These are phyloP conservation scores for Sphenodon punctatus DNA, from an alignment of 2,797 vertebrate genomes.

Conservation along the genomic window DNA sequence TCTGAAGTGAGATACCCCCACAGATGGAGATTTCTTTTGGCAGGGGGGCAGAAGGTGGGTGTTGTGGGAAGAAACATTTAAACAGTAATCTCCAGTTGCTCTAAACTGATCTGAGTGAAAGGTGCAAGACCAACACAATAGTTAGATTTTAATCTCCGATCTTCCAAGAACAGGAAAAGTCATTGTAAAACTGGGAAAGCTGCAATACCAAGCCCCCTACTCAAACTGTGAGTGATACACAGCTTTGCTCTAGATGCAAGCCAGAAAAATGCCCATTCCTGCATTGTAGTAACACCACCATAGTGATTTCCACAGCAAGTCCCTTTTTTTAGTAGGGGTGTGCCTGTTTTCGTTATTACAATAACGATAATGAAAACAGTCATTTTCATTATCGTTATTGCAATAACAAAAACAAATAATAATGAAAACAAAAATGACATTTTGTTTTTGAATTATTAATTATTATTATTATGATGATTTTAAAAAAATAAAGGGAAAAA, in stretches of 20 bases:
- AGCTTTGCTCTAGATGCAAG: background rate
- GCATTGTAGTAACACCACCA: background rate
- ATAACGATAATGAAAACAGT: too few species aligned
- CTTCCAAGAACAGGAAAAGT: background rate
- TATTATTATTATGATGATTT: too few species aligned
- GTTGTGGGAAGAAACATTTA: slow-evolving; percentile 11
- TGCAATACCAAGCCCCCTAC: background rate
- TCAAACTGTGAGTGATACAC: background rate
- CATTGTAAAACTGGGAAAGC: background rate
- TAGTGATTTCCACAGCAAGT: background rate
- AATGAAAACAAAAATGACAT: too few species aligned
- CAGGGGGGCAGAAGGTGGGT: too few species aligned
- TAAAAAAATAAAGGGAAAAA: too few species aligned
- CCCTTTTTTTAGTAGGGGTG: background rate
- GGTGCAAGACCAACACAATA: background rate
- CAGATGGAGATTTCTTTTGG: slow-evolving; percentile 29
- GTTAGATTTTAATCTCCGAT: background rate
- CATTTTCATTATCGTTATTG: too few species aligned
- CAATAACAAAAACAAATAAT: too few species aligned
- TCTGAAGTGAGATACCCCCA: background rate
- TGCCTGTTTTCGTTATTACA: too few species aligned
- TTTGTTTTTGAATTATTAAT: too few species aligned
- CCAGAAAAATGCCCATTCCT: background rate
- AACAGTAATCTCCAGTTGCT: background rate
- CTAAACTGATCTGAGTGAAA: background rate